Evolutionary conservation across 2,113 vertebrate species (phyloP).

Genomic region (Prolemur simus): DNA sequence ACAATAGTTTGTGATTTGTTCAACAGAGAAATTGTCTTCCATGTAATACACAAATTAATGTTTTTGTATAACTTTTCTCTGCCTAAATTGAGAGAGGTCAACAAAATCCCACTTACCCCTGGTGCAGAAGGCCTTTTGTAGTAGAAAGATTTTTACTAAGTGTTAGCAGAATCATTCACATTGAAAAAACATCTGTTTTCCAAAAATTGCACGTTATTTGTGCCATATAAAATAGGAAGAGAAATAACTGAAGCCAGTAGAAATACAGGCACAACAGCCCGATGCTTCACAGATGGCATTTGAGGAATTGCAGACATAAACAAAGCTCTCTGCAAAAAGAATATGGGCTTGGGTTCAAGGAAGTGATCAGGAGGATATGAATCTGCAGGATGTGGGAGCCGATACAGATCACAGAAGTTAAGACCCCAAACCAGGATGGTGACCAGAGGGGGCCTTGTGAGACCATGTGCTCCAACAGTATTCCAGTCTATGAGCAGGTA

Average conservation of each 20-base stretch:
- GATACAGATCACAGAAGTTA: neutral
- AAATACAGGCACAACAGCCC: conserved; percentile 14
- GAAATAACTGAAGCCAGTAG: conserved; percentile 33
- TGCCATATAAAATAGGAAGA: conserved; percentile 56
- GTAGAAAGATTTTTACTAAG: neutral
- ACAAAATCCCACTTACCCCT: neutral
- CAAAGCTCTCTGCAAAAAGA: neutral
- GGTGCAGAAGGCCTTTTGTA: neutral
- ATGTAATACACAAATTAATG: neutral
- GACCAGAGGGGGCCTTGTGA: no score
- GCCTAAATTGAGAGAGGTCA: neutral
- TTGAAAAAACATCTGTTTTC: neutral
- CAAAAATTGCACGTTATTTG: conserved; percentile 22
- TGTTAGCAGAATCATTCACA: conserved; percentile 36
- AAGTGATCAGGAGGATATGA: neutral
- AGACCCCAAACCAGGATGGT: neutral
- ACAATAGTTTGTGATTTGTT: neutral
- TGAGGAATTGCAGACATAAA: conserved; percentile 23
- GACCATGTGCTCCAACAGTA: neutral
- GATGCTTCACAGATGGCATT: neutral
- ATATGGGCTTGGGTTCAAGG: neutral
- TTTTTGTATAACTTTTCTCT: neutral
- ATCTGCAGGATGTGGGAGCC: neutral
- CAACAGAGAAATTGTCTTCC: neutral
- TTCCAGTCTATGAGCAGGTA: neutral